Conservation (phyloP, 1,140 invertebrate species). For the Brachionus calyciflorus region DNA sequence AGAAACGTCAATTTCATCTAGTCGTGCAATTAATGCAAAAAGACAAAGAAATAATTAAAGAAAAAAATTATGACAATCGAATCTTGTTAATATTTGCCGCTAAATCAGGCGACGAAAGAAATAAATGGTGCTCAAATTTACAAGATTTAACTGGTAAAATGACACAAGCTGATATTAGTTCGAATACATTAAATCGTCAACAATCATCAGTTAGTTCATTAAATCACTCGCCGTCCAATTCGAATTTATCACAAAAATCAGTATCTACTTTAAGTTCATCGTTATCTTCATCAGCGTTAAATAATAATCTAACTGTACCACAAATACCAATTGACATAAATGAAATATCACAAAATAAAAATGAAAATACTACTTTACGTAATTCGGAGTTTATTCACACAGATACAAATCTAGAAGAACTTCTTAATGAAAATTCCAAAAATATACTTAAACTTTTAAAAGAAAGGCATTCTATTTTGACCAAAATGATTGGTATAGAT, state of each 20-base stretch:
- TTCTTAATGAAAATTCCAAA: constrained; percentile 4
- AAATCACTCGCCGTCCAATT: not conserved
- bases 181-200: not conserved
- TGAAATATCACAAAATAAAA: not conserved
- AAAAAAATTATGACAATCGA: not conserved
- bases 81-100: constrained; percentile 2
- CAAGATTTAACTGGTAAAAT: not conserved
- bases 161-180: not conserved
- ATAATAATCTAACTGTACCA: not conserved
- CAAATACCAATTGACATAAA: not conserved
- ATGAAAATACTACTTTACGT: not conserved
- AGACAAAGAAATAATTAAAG: not conserved
- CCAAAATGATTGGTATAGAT: not conserved
- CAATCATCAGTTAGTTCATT: constrained; percentile 7
- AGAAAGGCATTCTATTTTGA: not conserved
- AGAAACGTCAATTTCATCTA: constrained; percentile 15
- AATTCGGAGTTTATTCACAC: not conserved
- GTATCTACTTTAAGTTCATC: not conserved
- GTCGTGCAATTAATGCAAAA: not conserved
- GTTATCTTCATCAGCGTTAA: not conserved
- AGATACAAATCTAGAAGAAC: not conserved
- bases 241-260: constrained; percentile 2
- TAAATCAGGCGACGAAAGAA: constrained; percentile 42
- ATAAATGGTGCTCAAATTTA: constrained; percentile 25
- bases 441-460: not conserved